Base-by-base conservation (phyloP, 2,797 vertebrate genomes). In the Strix occidentalis region DNA sequence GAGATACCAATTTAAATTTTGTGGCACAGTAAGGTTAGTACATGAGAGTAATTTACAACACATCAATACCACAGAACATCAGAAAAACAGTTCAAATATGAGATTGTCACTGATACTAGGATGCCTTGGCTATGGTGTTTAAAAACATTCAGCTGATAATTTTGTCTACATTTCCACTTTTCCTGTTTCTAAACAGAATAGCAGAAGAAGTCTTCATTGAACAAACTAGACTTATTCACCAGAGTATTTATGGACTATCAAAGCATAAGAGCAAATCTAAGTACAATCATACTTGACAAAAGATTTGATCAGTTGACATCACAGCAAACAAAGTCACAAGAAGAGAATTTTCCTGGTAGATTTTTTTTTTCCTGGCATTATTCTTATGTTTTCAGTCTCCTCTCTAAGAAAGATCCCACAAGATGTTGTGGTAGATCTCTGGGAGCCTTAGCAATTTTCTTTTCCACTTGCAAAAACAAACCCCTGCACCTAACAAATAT, bases 11-110 rank as follows among this genome's bases (percentile, higher is more conserved):
- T 93, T 95, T 91, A 80, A 75, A 84, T 93, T 65, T 71, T 84
- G 68, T 83, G 92, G 75, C 68, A 88, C 60, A 96, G 84, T 92
- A 93, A 95, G 45, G 79, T 58, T 92, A 89, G 85, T 48, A 69
- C 54, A 51, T 21, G 53, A 96, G 87, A 91, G 93, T 56, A 91
- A 96, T 94, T 87, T 87, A 81, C 45, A 89, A 37, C 72, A 66
- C 51, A 88, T 69, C 66, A 80, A 70, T 58, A 80, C 16, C 16
- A 29, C 11, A 53, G 56, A 92, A 92, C 46, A 83, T 57, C 90
- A 61, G 33, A 74, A 94, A 43, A 76, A 75, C 56, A 74, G 65
- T 20, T 87, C 70, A 87, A 87, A 39, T 60, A 93, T 92, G 25
- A 75, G 90, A 80, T 8, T 64, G 68, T 25, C 41, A 54, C 26